Conservation (phyloP, 2,888 invertebrate genomes). For the Lithophane leautieri region DNA sequence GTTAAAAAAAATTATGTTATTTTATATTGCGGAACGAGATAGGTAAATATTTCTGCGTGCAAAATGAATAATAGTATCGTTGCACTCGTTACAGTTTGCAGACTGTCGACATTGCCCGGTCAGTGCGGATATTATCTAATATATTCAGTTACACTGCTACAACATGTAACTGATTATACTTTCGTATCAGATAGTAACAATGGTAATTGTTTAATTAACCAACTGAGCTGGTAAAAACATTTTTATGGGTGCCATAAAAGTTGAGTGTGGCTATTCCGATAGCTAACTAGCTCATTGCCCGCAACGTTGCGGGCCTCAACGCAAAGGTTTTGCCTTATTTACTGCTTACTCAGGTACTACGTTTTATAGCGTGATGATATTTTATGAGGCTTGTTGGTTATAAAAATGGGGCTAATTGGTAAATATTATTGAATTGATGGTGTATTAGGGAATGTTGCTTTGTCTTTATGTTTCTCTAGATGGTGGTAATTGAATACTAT, state of each 20-base stretch:
- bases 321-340: slow-evolving; percentile 62
- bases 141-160: slow-evolving; percentile 34
- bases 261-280: slow-evolving; percentile 59
- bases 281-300: slow-evolving; percentile 62
- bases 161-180: slow-evolving; percentile 56
- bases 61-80: slow-evolving; percentile 44
- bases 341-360: slow-evolving; percentile 63
- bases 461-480: slow-evolving; percentile 20
- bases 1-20: slow-evolving; percentile 8
- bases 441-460: slow-evolving; percentile 28
- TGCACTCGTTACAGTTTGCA: slow-evolving; percentile 26
- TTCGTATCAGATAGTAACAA: slow-evolving; percentile 57
- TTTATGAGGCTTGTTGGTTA: slow-evolving; percentile 61
- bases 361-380: slow-evolving; percentile 68
- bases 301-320: slow-evolving; percentile 28
- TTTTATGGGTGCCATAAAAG: slow-evolving; percentile 65
- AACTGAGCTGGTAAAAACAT: slow-evolving; percentile 62
- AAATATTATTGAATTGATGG: slow-evolving; percentile 57
- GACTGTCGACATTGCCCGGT: slow-evolving; percentile 33
- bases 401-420: slow-evolving; percentile 61
- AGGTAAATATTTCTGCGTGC: slow-evolving; percentile 23
- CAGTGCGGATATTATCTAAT: slow-evolving; percentile 38
- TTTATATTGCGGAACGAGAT: slow-evolving; percentile 33
- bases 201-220: slow-evolving; percentile 70
- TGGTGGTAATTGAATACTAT: background rate